Evolutionary conservation across 2,797 vertebrate species (phyloP), one percentile per base, ranked within the genome.

Genomic region (Pangasius djambal): DNA sequence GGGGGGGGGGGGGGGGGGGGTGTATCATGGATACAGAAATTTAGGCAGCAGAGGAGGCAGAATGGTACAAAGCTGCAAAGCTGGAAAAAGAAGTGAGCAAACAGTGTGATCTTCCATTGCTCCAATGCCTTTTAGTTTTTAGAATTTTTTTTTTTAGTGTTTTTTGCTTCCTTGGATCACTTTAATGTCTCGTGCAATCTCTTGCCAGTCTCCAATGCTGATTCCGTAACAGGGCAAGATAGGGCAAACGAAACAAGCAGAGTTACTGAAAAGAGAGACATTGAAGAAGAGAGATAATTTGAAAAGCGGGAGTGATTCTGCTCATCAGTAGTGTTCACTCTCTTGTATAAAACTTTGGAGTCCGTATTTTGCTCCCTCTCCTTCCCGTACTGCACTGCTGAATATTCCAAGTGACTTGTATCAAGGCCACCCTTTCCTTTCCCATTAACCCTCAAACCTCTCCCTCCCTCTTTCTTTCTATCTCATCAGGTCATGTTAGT

Each of bases 351-450:
- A n/a, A n/a, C 77, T 34, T 31, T 31, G 0, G n/a, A 57, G 52
- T 31, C 44, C 44, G 4, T 79, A 44, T 63, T 83, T 83, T 63
- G 48, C 20, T 77, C 22, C 22, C 34, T 31, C 28, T n/a, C 40
- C 48, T 75, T 55, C 28, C 25, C 5, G 18, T 65, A 67, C 61
- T 61, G 55, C 67, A 59, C 83, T 86, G 44, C 59, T 79, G 79
- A 90, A 90, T 92, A 92, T 87, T 90, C 87, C 25, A 88, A 77
- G 83, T 88, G 90, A 90, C 89, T 89, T 89, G 78, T 75, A 88
- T 91, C 88, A 83, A 83, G 90, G 92, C 87, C 89, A 31, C 84
- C 87, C 48, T 69, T 84, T 59, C 88, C 86, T 82, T 89, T 90
- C 79, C 78, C 34, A 88, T 89, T 90, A 91, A 89, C 88, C 87